Conservation (phyloP, 2,797 vertebrate genomes). For the Myripristis jacobus region DNA sequence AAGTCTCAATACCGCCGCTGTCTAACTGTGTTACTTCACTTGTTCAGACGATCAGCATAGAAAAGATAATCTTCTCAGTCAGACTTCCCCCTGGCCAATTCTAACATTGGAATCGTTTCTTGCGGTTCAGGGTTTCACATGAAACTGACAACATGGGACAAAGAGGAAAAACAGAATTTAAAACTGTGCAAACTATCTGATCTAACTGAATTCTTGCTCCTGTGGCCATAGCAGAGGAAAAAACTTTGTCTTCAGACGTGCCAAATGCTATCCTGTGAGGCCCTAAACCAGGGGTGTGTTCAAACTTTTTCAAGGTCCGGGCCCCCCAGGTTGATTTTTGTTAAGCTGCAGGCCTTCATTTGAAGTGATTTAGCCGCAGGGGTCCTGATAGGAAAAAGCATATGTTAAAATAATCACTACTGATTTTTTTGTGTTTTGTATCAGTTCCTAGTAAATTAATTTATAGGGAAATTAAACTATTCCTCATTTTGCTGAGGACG, state of each 20-base stretch:
- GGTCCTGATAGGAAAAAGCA: no score
- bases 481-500: no score
- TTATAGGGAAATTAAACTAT: no score
- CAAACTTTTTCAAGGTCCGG: no score
- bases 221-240: conserved; percentile 18
- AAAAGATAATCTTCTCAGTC: conserved; percentile 51
- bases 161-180: conserved; percentile 17
- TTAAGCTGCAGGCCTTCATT: no score
- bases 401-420: no score
- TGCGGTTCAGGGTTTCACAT: conserved; percentile 33
- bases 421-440: no score
- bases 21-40: conserved; percentile 41
- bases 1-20: conserved; percentile 24
- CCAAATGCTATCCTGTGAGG: not conserved
- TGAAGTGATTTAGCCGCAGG: no score
- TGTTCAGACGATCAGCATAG: conserved; percentile 37
- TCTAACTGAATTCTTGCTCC: conserved; percentile 26
- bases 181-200: conserved; percentile 23
- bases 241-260: conserved; percentile 44
- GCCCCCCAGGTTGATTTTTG: no score
- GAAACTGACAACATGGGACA: conserved; percentile 43
- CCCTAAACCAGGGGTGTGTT: no score
- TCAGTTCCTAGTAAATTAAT: no score
- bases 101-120: conserved; percentile 56
- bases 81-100: conserved; percentile 46